A percentile compares a stretch with the other conserved stretches of the same genome.
Conservation (phyloP, 2,888 invertebrate genomes). For the Ectemnius continuus region DNA sequence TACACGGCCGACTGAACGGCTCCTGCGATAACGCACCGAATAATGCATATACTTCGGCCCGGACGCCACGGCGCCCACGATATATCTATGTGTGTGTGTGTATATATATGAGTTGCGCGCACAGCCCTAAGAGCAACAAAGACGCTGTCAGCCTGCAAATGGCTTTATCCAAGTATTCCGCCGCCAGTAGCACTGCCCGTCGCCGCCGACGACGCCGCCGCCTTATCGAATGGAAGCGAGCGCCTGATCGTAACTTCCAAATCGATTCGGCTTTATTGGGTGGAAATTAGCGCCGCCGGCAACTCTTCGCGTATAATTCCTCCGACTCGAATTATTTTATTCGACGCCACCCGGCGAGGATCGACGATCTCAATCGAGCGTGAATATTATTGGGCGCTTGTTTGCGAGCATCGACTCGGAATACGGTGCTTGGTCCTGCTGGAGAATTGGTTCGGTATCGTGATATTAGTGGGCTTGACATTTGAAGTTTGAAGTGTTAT, state of each 20-base stretch:
- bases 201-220: background rate
- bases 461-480: too few species aligned
- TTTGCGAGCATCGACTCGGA: background rate
- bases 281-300: background rate
- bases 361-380: background rate
- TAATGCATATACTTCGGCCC: background rate
- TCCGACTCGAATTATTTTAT: background rate
- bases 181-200: background rate
- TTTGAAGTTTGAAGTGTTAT: too few species aligned
- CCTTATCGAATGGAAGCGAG: background rate
- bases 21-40: slow-evolving; percentile 27
- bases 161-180: background rate
- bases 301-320: background rate
- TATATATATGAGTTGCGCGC: background rate
- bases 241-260: slow-evolving; percentile 1
- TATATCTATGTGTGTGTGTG: too few species aligned
- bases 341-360: background rate
- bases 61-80: background rate
- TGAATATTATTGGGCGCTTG: background rate
- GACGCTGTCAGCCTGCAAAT: slow-evolving; percentile 1
- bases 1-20: slow-evolving; percentile 30
- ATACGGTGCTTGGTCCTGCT: too few species aligned
- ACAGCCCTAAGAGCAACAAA: background rate
- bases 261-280: background rate
- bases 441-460: too few species aligned